Percentiles rank a stretch among this genome's conserved stretches.
Evolutionary conservation across 37 sponge, comb jelly and placozoan genomes (phyloP).

Genomic region (Beroe forskalii): DNA sequence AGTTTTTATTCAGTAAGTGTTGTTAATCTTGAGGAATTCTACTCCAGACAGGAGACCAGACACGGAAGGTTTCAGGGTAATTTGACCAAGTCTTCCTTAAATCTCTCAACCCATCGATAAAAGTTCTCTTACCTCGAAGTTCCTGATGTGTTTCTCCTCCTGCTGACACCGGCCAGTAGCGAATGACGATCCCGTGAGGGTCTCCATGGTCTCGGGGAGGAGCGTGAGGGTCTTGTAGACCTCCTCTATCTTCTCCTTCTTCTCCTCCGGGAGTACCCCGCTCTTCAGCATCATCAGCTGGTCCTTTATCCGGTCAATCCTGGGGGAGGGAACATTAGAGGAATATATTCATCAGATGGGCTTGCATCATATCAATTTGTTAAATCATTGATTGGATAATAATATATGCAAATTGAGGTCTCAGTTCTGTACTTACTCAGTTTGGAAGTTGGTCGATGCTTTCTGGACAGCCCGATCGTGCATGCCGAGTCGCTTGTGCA

Average conservation of each 20-base stretch:
- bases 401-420: too few species aligned
- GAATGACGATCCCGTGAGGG: neutral
- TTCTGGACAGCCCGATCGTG: slow-evolving; percentile 53
- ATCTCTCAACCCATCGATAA: too few species aligned
- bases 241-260: slow-evolving; percentile 2
- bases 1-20: too few species aligned
- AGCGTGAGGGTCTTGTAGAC: slow-evolving; percentile 18
- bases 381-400: too few species aligned
- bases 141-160: slow-evolving; percentile 28
- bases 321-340: neutral
- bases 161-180: slow-evolving; percentile 42
- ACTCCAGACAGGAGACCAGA: too few species aligned
- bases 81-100: too few species aligned
- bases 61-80: too few species aligned
- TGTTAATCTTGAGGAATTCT: too few species aligned
- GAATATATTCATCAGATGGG: too few species aligned
- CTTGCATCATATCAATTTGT: too few species aligned
- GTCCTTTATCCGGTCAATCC: slow-evolving; percentile 9
- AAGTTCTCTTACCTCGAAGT: slow-evolving; percentile 54
- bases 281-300: neutral
- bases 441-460: slow-evolving; percentile 31
- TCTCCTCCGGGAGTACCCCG: slow-evolving; percentile 38
- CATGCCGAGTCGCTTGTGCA: slow-evolving; percentile 33
- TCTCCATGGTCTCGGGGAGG: slow-evolving; percentile 51
- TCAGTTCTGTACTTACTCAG: slow-evolving; percentile 46